phyloP scores from a whole-genome alignment of 2,888 invertebrate species.

The Tinea pellionella region DNA sequence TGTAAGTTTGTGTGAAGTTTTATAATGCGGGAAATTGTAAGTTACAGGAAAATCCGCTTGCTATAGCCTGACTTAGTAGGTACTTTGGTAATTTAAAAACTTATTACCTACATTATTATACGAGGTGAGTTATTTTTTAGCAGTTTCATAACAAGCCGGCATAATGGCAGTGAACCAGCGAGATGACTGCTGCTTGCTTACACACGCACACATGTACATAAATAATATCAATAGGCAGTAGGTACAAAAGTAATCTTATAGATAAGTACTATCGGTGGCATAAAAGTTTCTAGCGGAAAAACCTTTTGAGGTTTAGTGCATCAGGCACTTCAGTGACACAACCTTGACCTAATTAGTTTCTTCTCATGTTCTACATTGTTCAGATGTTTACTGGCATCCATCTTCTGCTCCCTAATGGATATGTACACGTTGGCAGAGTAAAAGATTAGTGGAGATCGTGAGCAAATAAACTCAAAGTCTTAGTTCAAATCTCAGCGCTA shows the following conservation, averaged over 20 bases:
- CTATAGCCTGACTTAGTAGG: neutral
- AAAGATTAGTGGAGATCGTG: neutral
- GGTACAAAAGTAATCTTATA: too few relatives aligned
- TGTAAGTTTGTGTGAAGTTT: slow-evolving; percentile 1
- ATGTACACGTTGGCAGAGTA: neutral
- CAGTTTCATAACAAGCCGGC: too few relatives aligned
- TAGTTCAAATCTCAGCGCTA: neutral
- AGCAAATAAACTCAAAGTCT: neutral
- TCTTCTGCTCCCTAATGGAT: neutral
- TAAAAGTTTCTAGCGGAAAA: neutral
- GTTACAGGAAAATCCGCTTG: neutral
- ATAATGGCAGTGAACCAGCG: too few relatives aligned
- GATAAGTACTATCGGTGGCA: too few relatives aligned
- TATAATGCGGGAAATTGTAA: slow-evolving; percentile 8
- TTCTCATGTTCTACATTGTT: neutral
- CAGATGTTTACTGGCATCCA: neutral
- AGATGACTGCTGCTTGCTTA: too few relatives aligned
- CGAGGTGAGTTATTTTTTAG: neutral
- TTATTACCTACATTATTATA: neutral
- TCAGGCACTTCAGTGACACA: neutral
- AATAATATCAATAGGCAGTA: too few relatives aligned
- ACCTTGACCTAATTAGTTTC: neutral
- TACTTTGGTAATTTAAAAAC: neutral
- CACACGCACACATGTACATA: too few relatives aligned
- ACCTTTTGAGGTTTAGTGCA: neutral